Conservation (phyloP, 2,797 vertebrate genomes). For the Gallirallus australis region DNA sequence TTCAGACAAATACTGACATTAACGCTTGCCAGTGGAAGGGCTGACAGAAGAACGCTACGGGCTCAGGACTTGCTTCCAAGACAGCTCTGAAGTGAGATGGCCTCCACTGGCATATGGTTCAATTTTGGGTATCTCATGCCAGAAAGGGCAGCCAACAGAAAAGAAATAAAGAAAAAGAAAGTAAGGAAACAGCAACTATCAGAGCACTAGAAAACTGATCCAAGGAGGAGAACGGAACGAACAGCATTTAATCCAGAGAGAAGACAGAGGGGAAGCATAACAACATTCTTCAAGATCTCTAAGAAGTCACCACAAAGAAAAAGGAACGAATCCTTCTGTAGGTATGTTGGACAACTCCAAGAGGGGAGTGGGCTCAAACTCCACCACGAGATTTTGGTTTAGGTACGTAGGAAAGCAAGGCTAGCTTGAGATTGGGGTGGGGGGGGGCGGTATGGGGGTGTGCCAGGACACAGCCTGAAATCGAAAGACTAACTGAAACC, state of each 20-base stretch:
- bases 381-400: background rate
- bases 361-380: background rate
- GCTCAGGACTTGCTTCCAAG: background rate
- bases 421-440: background rate
- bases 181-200: background rate
- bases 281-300: background rate
- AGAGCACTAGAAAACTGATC: background rate
- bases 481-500: background rate
- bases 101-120: background rate
- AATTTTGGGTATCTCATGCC: background rate
- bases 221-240: background rate
- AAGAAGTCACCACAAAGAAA: background rate
- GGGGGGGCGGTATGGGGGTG: too few relatives aligned
- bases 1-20: background rate
- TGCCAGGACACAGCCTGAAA: background rate
- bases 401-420: background rate
- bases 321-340: background rate
- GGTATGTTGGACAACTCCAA: background rate
- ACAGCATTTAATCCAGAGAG: background rate
- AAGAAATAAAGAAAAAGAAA: background rate
- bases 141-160: background rate
- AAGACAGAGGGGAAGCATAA: background rate
- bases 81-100: background rate
- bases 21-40: background rate
- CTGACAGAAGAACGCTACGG: background rate